Evolutionary conservation across 1,140 invertebrate species (phyloP).

Genomic region (Steinernema khuongi): DNA sequence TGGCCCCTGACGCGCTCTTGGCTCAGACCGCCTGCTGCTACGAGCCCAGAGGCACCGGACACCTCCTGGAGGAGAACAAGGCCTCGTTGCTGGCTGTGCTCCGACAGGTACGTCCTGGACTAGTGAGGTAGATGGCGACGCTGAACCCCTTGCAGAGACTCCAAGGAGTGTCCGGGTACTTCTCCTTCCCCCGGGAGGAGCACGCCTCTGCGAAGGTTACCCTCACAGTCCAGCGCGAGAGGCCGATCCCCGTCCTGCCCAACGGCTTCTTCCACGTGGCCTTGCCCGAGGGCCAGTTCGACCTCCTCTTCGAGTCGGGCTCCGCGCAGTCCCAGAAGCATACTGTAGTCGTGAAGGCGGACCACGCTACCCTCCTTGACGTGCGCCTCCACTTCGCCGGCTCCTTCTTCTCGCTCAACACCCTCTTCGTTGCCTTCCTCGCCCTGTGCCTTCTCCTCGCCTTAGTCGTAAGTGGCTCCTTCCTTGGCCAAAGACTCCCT

Average conservation of each 20-base stretch:
- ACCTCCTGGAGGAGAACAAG: constrained; percentile 53
- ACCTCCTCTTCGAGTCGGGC: constrained; percentile 25
- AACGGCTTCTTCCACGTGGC: constrained; percentile 43
- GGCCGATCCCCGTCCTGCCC: background rate
- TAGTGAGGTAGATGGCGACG: constrained; percentile 20
- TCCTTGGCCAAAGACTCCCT: background rate
- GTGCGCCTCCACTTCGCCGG: background rate
- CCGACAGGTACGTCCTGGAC: constrained; percentile 17
- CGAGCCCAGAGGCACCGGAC: constrained; percentile 42
- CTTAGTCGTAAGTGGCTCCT: constrained; percentile 33
- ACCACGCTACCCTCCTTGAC: background rate
- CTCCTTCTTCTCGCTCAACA: constrained; percentile 20
- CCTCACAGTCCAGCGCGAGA: constrained; percentile 25
- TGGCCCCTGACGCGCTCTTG: constrained; percentile 44
- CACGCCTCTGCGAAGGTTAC: constrained; percentile 22
- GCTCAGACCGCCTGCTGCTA: constrained; percentile 55
- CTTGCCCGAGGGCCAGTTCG: constrained; percentile 39
- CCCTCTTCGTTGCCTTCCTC: constrained; percentile 15
- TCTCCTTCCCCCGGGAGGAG: constrained; percentile 34
- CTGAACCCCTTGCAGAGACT: constrained; percentile 37
- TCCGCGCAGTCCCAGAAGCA: background rate
- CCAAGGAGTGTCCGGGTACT: constrained; percentile 47
- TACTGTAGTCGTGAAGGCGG: background rate
- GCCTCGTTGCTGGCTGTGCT: constrained; percentile 42
- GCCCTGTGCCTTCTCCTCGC: constrained; percentile 26